These are phyloP conservation scores for Punctoribates punctum DNA, from an alignment of 2,888 invertebrate species.

Conservation along the genomic window DNA sequence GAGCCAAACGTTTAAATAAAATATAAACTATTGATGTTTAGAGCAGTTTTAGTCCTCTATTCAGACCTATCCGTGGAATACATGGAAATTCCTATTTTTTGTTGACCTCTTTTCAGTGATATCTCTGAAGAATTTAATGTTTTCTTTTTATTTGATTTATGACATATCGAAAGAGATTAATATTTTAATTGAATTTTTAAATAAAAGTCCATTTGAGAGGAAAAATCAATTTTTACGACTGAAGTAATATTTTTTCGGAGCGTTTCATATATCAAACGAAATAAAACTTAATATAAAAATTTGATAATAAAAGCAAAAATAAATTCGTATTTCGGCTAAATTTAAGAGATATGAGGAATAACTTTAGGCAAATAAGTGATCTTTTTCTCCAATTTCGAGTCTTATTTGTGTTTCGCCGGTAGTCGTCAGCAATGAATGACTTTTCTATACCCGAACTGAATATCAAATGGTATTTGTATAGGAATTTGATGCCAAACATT, in stretches of 20 bases:
- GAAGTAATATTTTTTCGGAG: not conserved
- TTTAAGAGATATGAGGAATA: not conserved
- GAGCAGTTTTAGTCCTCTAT: not conserved
- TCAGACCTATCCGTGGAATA: not conserved
- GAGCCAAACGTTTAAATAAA: not conserved
- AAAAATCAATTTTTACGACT: no score
- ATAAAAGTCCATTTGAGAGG: not conserved
- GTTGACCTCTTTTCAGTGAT: not conserved
- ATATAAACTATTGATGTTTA: not conserved
- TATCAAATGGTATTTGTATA: not conserved
- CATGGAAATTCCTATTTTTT: not conserved
- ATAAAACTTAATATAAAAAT: not conserved
- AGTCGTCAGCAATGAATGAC: not conserved
- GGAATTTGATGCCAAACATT: not conserved
- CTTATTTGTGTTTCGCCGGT: not conserved
- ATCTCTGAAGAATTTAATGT: not conserved
- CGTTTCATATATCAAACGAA: not conserved
- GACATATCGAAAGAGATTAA: not conserved
- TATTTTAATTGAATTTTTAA: not conserved
- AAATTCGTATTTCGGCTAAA: not conserved
- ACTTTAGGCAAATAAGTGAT: not conserved
- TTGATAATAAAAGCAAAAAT: no score
- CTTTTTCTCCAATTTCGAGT: not conserved
- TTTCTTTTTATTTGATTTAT: not conserved
- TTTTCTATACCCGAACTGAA: not conserved